These are phyloP conservation scores for Brachypodius melanocephalos DNA, from an alignment of 2,113 vertebrate species.

Conservation along the genomic window DNA sequence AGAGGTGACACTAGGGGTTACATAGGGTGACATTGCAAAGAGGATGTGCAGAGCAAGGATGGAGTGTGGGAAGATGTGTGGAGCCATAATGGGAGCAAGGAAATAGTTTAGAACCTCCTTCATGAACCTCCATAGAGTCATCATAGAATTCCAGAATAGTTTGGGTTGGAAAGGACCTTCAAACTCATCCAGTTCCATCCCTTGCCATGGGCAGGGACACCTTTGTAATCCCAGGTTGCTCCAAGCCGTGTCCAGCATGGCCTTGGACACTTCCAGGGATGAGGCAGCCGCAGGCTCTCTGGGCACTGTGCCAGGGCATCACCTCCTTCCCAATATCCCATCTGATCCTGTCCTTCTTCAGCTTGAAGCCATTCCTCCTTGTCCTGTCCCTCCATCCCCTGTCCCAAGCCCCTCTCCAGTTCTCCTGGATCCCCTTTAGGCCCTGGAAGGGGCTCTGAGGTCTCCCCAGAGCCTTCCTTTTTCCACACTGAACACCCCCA, in stretches of 20 bases:
- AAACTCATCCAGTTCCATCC: neutral
- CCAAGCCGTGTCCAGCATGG: fast-evolving
- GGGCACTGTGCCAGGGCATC: neutral
- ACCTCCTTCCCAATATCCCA: neutral
- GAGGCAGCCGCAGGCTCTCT: neutral
- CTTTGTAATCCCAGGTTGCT: neutral
- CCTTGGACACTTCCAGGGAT: neutral
- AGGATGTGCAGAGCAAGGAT: neutral
- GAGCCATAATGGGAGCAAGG: neutral
- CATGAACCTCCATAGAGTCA: fast-evolving
- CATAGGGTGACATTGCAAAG: neutral
- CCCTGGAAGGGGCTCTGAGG: neutral
- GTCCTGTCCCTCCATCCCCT: neutral
- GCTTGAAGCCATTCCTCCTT: neutral
- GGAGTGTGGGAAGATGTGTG: neutral
- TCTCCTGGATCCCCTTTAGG: neutral
- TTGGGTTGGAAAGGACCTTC: neutral
- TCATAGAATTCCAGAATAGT: neutral
- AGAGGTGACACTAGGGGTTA: neutral
- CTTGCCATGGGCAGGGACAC: neutral
- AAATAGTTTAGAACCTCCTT: neutral
- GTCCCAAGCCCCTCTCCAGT: neutral
- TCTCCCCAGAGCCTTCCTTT: neutral
- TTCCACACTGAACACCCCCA: neutral
- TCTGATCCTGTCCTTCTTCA: neutral